Conservation (phyloP, 1,140 invertebrate genomes). For the Drosophila asahinai region DNA sequence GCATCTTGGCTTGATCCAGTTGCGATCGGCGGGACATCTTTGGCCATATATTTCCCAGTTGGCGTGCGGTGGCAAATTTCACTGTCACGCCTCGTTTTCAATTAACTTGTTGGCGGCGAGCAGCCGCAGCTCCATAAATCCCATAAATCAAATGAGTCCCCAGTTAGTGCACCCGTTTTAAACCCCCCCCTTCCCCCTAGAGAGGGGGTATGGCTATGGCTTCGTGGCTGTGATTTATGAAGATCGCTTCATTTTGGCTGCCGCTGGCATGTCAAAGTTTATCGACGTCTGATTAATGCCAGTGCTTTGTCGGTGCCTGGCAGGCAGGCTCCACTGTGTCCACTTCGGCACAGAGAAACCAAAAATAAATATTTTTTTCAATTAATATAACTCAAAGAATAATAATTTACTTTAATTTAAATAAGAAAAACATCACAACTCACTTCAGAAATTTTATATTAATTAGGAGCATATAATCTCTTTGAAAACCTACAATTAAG, state of each 20-base stretch:
- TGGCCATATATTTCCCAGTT: constrained; percentile 24
- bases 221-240: constrained; percentile 69
- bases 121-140: constrained; percentile 69
- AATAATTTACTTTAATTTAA: too few relatives aligned
- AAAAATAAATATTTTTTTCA: not conserved
- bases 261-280: constrained; percentile 74
- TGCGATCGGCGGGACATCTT: constrained; percentile 41
- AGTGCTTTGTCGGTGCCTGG: constrained; percentile 43
- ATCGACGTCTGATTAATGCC: constrained; percentile 70
- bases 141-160: constrained; percentile 74
- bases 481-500: not conserved
- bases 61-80: constrained; percentile 77
- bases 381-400: too few relatives aligned
- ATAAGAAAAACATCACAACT: too few relatives aligned
- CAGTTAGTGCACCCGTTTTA: constrained; percentile 18
- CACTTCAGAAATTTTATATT: not conserved
- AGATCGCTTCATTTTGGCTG: constrained; percentile 74
- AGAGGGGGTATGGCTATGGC: not conserved
- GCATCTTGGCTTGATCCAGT: constrained; percentile 22
- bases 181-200: not conserved
- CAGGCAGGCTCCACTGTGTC: constrained; percentile 18
- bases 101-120: constrained; percentile 80
- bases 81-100: constrained; percentile 81
- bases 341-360: constrained; percentile 23
- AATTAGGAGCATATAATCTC: not conserved